Percentiles rank a stretch among this genome's conserved stretches.
phyloP scores from a whole-genome alignment of 2,797 vertebrate genomes.

The Zalophus californianus region DNA sequence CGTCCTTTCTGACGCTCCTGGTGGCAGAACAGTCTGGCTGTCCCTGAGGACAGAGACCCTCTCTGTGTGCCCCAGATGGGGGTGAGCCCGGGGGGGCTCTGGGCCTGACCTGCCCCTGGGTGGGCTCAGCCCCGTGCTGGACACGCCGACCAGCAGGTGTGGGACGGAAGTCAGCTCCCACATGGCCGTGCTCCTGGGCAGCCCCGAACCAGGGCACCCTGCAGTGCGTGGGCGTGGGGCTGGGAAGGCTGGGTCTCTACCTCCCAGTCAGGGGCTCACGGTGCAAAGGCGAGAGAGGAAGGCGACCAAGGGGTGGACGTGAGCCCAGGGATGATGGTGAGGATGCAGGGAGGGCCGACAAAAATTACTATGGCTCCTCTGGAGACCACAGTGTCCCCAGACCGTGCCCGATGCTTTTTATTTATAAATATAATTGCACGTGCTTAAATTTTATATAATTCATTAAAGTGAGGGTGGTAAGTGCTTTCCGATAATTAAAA shows the following conservation, averaged over 20 bases:
- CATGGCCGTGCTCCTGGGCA: fast-evolving
- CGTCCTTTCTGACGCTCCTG: fast-evolving
- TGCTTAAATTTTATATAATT: conserved; percentile 66
- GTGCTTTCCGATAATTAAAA: conserved; percentile 84
- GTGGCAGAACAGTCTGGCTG: fast-evolving
- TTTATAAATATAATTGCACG: conserved; percentile 65
- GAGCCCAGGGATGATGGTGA: neutral
- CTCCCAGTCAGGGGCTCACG: neutral
- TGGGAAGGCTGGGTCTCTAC: neutral
- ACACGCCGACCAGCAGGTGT: fast-evolving
- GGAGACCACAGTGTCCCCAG: neutral
- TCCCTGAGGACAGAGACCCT: neutral
- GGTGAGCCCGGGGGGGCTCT: neutral
- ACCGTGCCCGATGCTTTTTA: neutral
- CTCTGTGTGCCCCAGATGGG: fast-evolving
- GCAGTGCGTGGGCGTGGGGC: fast-evolving
- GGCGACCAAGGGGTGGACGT: fast-evolving
- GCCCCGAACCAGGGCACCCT: no score
- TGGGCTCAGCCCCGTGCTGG: neutral
- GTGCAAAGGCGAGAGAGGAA: neutral
- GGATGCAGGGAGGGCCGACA: fast-evolving
- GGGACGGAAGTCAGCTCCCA: neutral
- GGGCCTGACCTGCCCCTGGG: fast-evolving
- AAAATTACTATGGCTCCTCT: fast-evolving
- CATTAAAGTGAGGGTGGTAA: conserved; percentile 64